Conservation (phyloP, 2,797 vertebrate species). For the Odontamblyopus lacepedii region DNA sequence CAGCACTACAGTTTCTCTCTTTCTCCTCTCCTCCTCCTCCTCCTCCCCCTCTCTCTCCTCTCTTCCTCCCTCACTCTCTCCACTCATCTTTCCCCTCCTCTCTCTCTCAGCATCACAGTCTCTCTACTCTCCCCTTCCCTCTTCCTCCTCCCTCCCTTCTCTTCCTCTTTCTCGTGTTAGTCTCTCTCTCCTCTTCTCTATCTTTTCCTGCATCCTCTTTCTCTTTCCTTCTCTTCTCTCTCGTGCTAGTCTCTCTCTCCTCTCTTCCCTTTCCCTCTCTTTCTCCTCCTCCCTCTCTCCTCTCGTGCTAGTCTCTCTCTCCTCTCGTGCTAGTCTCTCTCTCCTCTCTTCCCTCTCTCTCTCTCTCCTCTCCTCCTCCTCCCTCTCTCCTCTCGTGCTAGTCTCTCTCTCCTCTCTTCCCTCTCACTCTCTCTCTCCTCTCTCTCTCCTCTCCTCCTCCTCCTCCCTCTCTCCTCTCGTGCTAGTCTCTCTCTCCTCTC, state of each 20-base stretch:
- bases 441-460: too few species aligned
- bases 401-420: constrained; percentile 72
- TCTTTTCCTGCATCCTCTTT: not conserved
- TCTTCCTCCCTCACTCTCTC: not conserved
- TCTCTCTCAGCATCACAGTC: not conserved
- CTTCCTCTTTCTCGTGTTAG: too few species aligned
- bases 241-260: not conserved
- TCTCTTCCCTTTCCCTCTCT: not conserved
- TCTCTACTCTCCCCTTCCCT: not conserved
- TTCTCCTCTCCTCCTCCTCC: not conserved
- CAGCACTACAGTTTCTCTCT: too few species aligned
- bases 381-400: not conserved
- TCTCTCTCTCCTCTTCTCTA: not conserved
- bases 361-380: not conserved
- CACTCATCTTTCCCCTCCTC: not conserved
- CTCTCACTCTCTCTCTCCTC: too few species aligned
- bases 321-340: constrained; percentile 50
- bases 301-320: not conserved
- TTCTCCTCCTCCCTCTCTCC: too few species aligned
- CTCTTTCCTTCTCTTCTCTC: not conserved
- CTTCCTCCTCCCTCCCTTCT: too few species aligned
- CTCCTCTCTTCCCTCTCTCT: constrained; percentile 55
- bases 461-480: too few species aligned
- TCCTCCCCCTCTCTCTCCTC: too few species aligned
- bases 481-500: too few species aligned